Evolutionary conservation across 2,797 vertebrate species (phyloP).

Genomic region (Sebastes umbrosus): DNA sequence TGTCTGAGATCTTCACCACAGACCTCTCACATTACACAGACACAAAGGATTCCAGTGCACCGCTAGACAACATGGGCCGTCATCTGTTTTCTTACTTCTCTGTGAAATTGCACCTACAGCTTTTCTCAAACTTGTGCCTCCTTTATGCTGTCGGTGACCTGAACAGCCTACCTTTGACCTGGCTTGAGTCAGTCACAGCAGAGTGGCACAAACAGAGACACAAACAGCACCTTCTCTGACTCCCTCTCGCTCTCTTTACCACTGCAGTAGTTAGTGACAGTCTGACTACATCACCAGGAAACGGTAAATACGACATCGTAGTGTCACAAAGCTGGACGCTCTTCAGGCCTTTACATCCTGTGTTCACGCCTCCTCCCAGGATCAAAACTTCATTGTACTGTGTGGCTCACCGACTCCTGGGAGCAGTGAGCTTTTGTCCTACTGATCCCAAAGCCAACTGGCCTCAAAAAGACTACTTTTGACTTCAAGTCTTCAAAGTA

Average conservation of each 20-base stretch:
- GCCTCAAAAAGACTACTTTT: not conserved
- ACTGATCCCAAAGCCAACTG: not conserved
- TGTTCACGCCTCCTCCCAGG: not conserved
- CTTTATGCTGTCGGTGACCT: not conserved
- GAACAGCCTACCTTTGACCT: slow-evolving; percentile 9
- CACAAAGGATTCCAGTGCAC: slow-evolving; percentile 31
- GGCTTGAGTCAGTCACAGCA: slow-evolving; percentile 22
- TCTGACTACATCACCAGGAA: slow-evolving; percentile 26
- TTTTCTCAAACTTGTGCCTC: slow-evolving; percentile 1
- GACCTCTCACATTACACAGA: slow-evolving; percentile 56
- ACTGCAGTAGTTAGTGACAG: slow-evolving; percentile 11
- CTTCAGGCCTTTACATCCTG: slow-evolving; percentile 19
- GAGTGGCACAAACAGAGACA: slow-evolving; percentile 20
- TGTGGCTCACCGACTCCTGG: not conserved
- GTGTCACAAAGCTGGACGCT: slow-evolving; percentile 37
- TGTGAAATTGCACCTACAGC: slow-evolving; percentile 18
- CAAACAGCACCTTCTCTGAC: slow-evolving; percentile 15
- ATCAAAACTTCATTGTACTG: slow-evolving; percentile 31
- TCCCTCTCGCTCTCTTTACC: not conserved
- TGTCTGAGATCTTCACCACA: slow-evolving; percentile 41
- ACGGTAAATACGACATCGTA: slow-evolving; percentile 18
- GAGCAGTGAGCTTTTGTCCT: not conserved
- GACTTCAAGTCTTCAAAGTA: not conserved
- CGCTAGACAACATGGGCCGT: slow-evolving; percentile 33
- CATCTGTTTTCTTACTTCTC: slow-evolving; percentile 36